Conservation (phyloP, 92 coral and sea anemone genomes). For the Epizoanthus scotinus region DNA sequence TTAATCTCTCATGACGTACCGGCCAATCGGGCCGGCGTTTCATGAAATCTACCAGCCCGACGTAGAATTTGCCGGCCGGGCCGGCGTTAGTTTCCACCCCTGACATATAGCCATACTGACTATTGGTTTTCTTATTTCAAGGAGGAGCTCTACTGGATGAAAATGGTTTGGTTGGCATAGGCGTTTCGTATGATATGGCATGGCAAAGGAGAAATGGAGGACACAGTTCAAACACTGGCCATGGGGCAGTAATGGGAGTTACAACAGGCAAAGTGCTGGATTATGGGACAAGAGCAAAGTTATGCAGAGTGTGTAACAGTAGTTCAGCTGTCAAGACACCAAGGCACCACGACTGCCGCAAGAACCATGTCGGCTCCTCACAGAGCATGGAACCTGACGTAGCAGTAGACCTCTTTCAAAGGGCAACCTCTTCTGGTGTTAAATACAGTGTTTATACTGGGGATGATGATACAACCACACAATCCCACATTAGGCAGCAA, state of each 20-base stretch:
- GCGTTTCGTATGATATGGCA: slow-evolving; percentile 40
- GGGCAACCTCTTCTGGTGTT: background rate
- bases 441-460: slow-evolving; percentile 31
- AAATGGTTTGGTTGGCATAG: slow-evolving; percentile 11
- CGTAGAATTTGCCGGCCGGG: too few relatives aligned
- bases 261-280: slow-evolving; percentile 18
- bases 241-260: slow-evolving; percentile 41
- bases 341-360: slow-evolving; percentile 51
- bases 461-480: slow-evolving; percentile 63
- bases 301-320: slow-evolving; percentile 38
- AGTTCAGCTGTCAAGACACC: background rate
- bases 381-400: slow-evolving; percentile 58
- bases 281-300: background rate
- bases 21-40: too few relatives aligned
- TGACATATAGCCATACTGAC: too few relatives aligned
- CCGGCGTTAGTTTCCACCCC: too few relatives aligned
- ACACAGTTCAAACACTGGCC: slow-evolving; percentile 35
- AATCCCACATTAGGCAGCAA: slow-evolving; percentile 33
- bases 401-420: slow-evolving; percentile 50
- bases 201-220: slow-evolving; percentile 30
- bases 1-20: too few relatives aligned
- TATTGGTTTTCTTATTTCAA: too few relatives aligned
- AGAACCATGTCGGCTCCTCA: slow-evolving; percentile 52
- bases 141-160: slow-evolving; percentile 6
- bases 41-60: too few relatives aligned